Conservation (phyloP, 2,888 invertebrate species). For the Andrena dorsata region DNA sequence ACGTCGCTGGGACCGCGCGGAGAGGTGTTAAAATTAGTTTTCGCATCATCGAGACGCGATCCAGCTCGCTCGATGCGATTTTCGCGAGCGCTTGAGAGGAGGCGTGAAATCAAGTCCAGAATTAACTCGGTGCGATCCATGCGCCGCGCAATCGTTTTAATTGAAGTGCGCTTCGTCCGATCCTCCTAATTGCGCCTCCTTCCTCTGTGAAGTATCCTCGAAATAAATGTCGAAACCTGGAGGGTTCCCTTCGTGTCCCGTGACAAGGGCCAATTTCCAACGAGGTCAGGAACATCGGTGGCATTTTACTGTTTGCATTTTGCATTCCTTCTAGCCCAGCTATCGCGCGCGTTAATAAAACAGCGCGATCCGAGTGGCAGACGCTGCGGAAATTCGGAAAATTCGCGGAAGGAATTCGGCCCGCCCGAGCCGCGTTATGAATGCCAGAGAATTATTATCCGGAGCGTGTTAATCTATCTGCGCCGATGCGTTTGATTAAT, state of each 20-base stretch:
- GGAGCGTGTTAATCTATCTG: no score
- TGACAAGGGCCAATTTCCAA: neutral
- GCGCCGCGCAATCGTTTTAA: neutral
- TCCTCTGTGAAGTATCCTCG: neutral
- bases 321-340: neutral
- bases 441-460: neutral
- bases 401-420: neutral
- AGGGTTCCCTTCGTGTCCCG: neutral
- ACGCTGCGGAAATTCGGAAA: neutral
- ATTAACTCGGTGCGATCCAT: conserved; percentile 13
- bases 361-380: neutral
- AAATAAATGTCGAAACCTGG: neutral
- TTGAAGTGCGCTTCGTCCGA: neutral
- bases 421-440: neutral
- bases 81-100: conserved; percentile 2
- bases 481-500: no score
- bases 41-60: conserved; percentile 25
- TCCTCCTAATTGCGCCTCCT: neutral
- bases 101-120: conserved; percentile 23
- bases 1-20: neutral
- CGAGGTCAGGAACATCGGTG: neutral
- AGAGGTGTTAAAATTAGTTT: conserved; percentile 54
- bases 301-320: conserved; percentile 2
- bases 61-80: conserved; percentile 3
- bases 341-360: conserved; percentile 9